These are phyloP conservation scores for Dendroctonus ponderosae DNA, from an alignment of 1,140 invertebrate genomes.

Conservation along the genomic window DNA sequence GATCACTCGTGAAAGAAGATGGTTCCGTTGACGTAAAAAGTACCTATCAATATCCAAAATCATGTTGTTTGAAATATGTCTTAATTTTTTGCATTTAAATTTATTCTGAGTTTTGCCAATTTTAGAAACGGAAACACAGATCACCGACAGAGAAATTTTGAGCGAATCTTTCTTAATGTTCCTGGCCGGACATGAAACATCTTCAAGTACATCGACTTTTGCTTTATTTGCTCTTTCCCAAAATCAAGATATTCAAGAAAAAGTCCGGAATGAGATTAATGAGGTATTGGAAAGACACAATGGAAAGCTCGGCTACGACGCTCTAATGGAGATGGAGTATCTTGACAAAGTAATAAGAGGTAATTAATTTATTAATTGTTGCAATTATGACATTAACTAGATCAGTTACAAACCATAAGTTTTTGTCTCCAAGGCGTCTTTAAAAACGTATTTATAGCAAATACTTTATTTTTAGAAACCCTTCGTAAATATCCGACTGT, in stretches of 20 bases:
- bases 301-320: conserved; percentile 57
- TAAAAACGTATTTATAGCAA: no score
- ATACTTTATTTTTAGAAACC: conserved; percentile 52
- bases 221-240: conserved; percentile 48
- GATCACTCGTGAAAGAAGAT: no score
- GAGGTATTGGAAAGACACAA: conserved; percentile 51
- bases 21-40: no score
- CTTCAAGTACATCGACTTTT: conserved; percentile 49
- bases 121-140: no score
- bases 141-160: not conserved
- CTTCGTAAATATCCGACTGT: conserved; percentile 58
- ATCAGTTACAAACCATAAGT: no score
- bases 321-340: conserved; percentile 56
- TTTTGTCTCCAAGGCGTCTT: no score
- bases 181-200: conserved; percentile 50
- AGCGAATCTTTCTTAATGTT: not conserved
- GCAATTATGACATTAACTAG: no score
- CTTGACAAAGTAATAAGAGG: conserved; percentile 49
- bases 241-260: conserved; percentile 52
- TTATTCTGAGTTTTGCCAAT: no score
- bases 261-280: conserved; percentile 50
- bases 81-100: no score
- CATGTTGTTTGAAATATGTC: no score
- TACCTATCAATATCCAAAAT: no score
- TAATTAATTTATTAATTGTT: not conserved